Percentiles rank a stretch among this genome's conserved stretches.
phyloP scores from a whole-genome alignment of 2,797 vertebrate species.

The Spizella passerina region DNA sequence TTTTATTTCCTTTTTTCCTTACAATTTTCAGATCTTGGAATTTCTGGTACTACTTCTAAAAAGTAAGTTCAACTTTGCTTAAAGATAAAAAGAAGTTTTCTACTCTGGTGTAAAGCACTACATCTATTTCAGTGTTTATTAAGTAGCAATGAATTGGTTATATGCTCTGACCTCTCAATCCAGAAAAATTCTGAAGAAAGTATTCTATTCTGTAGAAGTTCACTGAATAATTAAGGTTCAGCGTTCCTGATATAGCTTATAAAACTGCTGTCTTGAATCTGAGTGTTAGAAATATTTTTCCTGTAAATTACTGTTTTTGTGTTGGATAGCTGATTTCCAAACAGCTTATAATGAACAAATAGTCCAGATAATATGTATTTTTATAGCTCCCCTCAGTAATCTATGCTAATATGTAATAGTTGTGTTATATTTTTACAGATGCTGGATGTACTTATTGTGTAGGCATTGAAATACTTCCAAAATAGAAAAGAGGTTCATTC shows the following conservation, averaged over 20 bases:
- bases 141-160: not conserved
- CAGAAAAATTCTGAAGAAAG: not conserved
- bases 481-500: not conserved
- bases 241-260: not conserved
- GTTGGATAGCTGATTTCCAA: not conserved
- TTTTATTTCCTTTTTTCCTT: not conserved
- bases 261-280: not conserved
- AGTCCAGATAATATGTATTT: not conserved
- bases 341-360: not conserved
- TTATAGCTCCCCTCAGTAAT: not conserved
- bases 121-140: not conserved
- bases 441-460: not conserved
- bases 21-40: constrained; percentile 89
- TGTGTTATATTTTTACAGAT: not conserved
- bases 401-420: not conserved
- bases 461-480: constrained; percentile 4
- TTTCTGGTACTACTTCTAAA: constrained; percentile 87
- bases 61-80: constrained; percentile 85
- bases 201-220: not conserved
- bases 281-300: not conserved
- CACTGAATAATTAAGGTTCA: not conserved
- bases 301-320: not conserved
- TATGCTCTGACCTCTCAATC: not conserved
- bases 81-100: not conserved
- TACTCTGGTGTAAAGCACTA: not conserved